These are phyloP conservation scores for Chiloscyllium plagiosum DNA, from an alignment of 2,113 vertebrate species.

Conservation along the genomic window DNA sequence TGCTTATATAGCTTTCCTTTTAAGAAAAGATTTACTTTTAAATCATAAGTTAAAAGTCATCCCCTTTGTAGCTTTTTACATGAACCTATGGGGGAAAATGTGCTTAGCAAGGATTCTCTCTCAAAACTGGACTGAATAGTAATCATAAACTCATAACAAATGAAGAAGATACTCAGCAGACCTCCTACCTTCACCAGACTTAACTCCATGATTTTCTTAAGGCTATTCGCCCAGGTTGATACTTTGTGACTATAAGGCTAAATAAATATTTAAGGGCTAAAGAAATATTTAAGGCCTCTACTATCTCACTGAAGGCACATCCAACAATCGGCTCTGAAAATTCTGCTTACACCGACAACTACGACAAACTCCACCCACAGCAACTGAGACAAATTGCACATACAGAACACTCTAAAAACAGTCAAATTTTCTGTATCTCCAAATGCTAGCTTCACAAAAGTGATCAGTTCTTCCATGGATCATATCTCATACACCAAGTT, in stretches of 20 bases:
- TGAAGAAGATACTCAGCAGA: too few relatives aligned
- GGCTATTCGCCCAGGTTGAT: background rate
- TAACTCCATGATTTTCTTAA: too few relatives aligned
- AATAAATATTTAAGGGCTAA: background rate
- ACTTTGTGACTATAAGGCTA: background rate
- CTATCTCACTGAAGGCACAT: background rate
- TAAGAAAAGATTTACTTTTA: too few relatives aligned
- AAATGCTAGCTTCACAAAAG: background rate
- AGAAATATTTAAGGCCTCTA: background rate
- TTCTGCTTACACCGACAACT: background rate
- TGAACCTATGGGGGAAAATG: too few relatives aligned
- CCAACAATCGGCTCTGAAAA: background rate
- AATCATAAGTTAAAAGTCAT: background rate
- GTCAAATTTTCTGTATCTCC: background rate
- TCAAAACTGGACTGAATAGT: background rate
- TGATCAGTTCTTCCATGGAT: background rate
- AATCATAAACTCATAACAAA: background rate
- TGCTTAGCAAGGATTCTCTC: background rate
- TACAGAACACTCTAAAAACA: background rate
- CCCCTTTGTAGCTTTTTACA: background rate
- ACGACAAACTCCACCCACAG: background rate
- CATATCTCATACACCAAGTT: background rate
- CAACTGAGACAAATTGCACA: background rate
- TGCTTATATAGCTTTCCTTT: too few relatives aligned
- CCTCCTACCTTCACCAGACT: background rate